Evolutionary conservation across 2,888 invertebrate genomes (phyloP).

Genomic region (Hydropsyche betteni): DNA sequence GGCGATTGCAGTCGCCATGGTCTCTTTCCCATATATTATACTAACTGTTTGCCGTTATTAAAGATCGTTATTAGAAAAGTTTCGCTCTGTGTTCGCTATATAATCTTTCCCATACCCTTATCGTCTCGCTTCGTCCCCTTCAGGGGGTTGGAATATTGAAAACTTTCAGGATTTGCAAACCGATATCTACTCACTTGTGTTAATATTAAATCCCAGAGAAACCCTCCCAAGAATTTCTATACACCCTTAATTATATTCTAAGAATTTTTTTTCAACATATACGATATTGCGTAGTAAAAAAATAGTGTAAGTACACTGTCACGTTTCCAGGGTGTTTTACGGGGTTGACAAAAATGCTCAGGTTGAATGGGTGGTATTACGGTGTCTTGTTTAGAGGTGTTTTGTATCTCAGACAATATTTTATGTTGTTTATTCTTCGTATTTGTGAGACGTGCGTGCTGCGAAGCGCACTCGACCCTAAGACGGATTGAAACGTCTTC

Average conservation of each 20-base stretch:
- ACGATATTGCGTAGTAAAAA: no score
- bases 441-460: neutral
- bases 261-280: no score
- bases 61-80: constrained; percentile 31
- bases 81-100: neutral
- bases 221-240: no score
- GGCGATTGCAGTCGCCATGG: no score
- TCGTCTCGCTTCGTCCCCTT: no score
- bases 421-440: neutral
- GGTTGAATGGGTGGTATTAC: constrained; percentile 4
- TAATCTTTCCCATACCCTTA: neutral
- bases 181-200: constrained; percentile 12
- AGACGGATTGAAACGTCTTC: constrained; percentile 41
- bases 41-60: constrained; percentile 11
- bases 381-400: neutral
- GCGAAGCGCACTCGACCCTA: constrained; percentile 7
- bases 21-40: no score
- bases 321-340: no score
- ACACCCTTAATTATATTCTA: no score
- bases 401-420: constrained; percentile 14
- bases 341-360: neutral
- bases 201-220: constrained; percentile 5
- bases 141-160: constrained; percentile 8
- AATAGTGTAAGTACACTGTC: no score
- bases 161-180: constrained; percentile 27